Percentiles rank a stretch among this genome's conserved stretches.
These are phyloP conservation scores for Labrus mixtus DNA, from an alignment of 2,113 vertebrate species.

Conservation along the genomic window DNA sequence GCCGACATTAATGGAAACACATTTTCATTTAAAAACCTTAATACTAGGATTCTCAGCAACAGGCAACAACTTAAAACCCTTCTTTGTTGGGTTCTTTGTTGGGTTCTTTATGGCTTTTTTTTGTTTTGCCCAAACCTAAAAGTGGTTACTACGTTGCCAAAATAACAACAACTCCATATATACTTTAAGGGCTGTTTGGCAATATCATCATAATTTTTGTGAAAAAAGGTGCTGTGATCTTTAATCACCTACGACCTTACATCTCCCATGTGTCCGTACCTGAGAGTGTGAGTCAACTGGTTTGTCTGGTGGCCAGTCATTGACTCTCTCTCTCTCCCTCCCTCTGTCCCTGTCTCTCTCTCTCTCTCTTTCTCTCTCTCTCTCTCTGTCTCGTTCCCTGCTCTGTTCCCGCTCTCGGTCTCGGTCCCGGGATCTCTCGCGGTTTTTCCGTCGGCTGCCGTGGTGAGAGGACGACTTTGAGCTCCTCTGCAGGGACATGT, in stretches of 20 bases:
- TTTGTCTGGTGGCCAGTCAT: slow-evolving; percentile 94
- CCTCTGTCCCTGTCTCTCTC: slow-evolving; percentile 72
- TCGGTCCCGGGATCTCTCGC: slow-evolving; percentile 80
- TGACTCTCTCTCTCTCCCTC: slow-evolving; percentile 79
- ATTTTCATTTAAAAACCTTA: too few relatives aligned
- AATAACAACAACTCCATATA: too few relatives aligned
- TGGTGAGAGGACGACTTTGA: slow-evolving; percentile 94
- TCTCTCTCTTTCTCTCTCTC: slow-evolving; percentile 78
- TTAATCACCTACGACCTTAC: not conserved
- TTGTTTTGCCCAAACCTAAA: too few relatives aligned
- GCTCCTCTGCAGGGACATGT: slow-evolving; percentile 93
- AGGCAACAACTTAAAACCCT: too few relatives aligned
- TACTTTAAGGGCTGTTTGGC: not conserved
- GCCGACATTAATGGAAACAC: too few relatives aligned
- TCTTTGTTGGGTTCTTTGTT: too few relatives aligned
- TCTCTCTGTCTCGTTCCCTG: slow-evolving; percentile 77
- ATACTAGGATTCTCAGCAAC: too few relatives aligned
- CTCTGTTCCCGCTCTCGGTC: slow-evolving; percentile 77
- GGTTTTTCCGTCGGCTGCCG: slow-evolving; percentile 89
- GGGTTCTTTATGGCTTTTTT: too few relatives aligned
- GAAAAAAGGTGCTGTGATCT: not conserved
- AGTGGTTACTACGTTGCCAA: too few relatives aligned
- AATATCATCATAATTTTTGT: not conserved
- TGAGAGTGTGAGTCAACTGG: slow-evolving; percentile 92
- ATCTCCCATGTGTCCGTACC: slow-evolving; percentile 72